Base-by-base conservation (phyloP, 37 sponge, comb jelly and placozoan genomes). In the Cladorhizidae sp. region DNA sequence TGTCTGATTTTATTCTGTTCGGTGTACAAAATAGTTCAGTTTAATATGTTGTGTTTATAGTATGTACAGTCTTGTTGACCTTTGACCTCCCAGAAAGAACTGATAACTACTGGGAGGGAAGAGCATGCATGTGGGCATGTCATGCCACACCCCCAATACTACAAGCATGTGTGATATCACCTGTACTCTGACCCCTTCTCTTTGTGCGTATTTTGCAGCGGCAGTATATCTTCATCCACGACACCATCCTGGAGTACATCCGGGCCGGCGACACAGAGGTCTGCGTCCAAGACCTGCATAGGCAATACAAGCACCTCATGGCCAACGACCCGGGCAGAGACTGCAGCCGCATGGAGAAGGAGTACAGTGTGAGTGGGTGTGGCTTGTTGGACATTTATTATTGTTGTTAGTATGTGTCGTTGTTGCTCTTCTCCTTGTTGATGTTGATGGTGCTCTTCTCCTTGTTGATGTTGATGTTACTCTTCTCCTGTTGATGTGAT, bases 211-310 rank as follows among this genome's bases (percentile, higher is more conserved):
- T n/a, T n/a, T 32, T 39, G 1, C 57, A 93, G 94, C 58, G 65
- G 25, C 94, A 93, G 65, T 93, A 91, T 67, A 87, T 93, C 63
- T 93, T 93, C 70, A 73, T 89, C 45, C 94, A 93, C 64, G 93
- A 91, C 36, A 61, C 89, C 39, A 17, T 91, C 1, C 40, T 91
- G 75, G 88, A 91, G 80, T 20, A 76, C 45, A 67, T 90, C 5
- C 83, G 71, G 51, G 32, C 73, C 0, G 87, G 94, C 1, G 64
- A 82, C 41, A 81, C 93, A 43, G 85, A 86, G 40, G 67, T 83
- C 11, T 37, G 68, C 29, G 73, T 78, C 56, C 74, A 81, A 59
- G 74, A 36, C 17, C 43, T 93, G 40, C 76, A 77, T 0, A 20
- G 57, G 33, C 56, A 41, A 8, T 43, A 39, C 82, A 75, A 67